These are phyloP conservation scores for Trematomus loennbergii DNA, from an alignment of 2,113 vertebrate genomes.

Conservation along the genomic window DNA sequence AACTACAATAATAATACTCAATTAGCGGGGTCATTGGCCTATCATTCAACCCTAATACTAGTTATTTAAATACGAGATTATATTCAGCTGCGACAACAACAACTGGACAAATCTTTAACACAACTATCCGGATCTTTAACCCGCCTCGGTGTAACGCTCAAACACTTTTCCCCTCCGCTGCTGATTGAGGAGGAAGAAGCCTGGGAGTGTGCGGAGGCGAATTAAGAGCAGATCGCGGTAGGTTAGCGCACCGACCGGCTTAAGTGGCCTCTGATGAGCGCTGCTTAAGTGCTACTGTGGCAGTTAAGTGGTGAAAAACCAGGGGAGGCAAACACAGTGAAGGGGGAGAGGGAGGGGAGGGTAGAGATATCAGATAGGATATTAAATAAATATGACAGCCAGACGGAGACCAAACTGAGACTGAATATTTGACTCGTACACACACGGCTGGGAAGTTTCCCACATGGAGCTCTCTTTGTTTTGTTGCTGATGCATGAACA, in stretches of 20 bases:
- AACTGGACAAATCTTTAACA: conserved; percentile 25
- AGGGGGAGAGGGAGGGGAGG: conserved; percentile 3
- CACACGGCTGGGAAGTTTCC: conserved; percentile 1
- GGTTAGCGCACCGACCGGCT: conserved; percentile 53
- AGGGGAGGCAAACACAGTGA: conserved; percentile 12
- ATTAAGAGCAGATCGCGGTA: conserved; percentile 72
- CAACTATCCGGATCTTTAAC: conserved; percentile 10
- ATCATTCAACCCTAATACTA: background rate
- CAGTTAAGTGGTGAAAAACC: conserved; percentile 57
- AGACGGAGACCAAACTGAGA: conserved; percentile 59
- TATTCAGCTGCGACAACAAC: background rate
- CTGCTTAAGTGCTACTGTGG: conserved; percentile 71
- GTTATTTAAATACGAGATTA: background rate
- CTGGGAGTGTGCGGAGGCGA: conserved; percentile 29
- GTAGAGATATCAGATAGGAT: conserved; percentile 35
- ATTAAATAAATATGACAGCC: conserved; percentile 68
- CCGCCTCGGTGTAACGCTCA: conserved; percentile 13
- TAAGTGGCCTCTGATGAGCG: conserved; percentile 73
- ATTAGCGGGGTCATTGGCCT: no score
- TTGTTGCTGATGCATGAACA: conserved; percentile 6
- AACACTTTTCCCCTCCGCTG: conserved; percentile 42
- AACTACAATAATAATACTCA: no score
- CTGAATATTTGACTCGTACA: conserved; percentile 20
- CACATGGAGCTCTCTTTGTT: conserved; percentile 9
- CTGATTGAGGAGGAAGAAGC: conserved; percentile 26